These are phyloP conservation scores for Castor canadensis DNA, from an alignment of 2,113 vertebrate species.

Conservation along the genomic window DNA sequence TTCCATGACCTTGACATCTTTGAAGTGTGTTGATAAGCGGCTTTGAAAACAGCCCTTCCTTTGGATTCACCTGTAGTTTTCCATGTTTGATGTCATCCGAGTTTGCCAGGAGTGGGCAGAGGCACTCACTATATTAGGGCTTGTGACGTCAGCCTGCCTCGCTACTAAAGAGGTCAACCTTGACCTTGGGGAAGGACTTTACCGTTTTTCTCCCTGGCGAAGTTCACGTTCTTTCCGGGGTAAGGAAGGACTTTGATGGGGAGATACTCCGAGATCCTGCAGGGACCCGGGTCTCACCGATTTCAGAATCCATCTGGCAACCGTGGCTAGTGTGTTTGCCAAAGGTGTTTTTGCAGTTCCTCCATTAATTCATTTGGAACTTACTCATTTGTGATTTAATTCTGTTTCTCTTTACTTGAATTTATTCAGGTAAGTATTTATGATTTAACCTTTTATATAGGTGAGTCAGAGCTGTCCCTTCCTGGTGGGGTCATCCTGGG, in stretches of 20 bases:
- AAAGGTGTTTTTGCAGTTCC: neutral
- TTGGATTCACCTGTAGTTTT: neutral
- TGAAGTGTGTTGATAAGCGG: neutral
- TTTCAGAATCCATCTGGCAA: neutral
- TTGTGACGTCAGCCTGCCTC: neutral
- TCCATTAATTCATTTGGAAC: neutral
- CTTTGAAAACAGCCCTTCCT: neutral
- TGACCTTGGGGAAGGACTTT: neutral
- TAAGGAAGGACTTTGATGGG: neutral
- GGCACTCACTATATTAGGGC: neutral
- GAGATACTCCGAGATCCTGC: neutral
- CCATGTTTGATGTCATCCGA: neutral
- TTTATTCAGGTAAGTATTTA: neutral
- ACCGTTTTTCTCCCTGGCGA: neutral
- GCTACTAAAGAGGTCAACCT: neutral
- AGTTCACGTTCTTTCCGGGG: accelerated
- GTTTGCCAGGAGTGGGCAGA: neutral
- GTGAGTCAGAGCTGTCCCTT: neutral
- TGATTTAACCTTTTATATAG: too few relatives aligned
- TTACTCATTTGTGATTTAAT: neutral
- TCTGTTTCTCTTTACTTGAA: neutral
- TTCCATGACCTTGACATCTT: neutral
- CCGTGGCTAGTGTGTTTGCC: neutral
- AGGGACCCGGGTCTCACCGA: neutral
- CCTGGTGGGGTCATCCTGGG: neutral